Conservation (phyloP, 2,888 invertebrate species). For the Synergus japonicus region DNA sequence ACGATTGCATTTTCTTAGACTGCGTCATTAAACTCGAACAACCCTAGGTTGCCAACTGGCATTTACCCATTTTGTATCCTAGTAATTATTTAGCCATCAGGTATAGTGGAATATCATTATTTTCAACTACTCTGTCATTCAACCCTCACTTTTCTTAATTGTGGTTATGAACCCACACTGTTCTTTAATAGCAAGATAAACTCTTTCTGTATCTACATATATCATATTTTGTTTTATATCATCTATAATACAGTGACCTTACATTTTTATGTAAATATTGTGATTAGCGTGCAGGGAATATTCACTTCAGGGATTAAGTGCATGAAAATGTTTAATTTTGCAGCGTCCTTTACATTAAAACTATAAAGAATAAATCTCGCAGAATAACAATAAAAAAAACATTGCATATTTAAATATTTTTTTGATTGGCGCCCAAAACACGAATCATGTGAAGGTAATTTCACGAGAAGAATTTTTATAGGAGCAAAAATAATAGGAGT, state of each 20-base stretch:
- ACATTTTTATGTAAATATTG: constrained; percentile 3
- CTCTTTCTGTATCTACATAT: not conserved
- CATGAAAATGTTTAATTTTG: not conserved
- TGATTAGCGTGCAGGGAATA: not conserved
- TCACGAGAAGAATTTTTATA: not conserved
- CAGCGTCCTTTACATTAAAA: not conserved
- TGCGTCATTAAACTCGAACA: not conserved
- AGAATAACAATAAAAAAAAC: not conserved
- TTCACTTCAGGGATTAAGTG: not conserved
- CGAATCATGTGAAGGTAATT: constrained; percentile 36
- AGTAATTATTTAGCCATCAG: constrained; percentile 66
- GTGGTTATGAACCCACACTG: not conserved
- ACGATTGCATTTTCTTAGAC: not conserved
- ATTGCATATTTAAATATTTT: too few relatives aligned
- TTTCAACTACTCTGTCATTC: not conserved
- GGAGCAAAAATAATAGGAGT: constrained; percentile 57
- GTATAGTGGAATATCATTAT: not conserved
- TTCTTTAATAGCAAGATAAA: not conserved
- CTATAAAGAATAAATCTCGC: not conserved
- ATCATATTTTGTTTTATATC: constrained; percentile 1
- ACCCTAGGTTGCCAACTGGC: constrained; percentile 48
- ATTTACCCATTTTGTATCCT: constrained; percentile 60
- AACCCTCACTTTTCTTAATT: not conserved
- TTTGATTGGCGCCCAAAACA: not conserved
- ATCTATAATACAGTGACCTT: not conserved